Conservation (phyloP, 2,113 vertebrate genomes). For the Holacanthus passer region DNA sequence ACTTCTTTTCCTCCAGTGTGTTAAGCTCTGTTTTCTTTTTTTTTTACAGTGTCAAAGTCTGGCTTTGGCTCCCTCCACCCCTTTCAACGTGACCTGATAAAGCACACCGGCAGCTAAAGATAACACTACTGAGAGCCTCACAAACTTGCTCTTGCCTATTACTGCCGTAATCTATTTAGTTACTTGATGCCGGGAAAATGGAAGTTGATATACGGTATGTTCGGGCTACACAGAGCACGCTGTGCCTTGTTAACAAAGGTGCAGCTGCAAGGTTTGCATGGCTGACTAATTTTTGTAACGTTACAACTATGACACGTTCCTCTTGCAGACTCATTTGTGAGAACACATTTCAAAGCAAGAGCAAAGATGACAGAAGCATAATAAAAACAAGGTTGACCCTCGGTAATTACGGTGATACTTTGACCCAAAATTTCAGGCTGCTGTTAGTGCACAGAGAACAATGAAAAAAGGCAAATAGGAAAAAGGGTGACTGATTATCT, state of each 20-base stretch:
- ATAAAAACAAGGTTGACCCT: constrained; percentile 15
- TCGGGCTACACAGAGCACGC: constrained; percentile 31
- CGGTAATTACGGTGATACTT: not conserved
- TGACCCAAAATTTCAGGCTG: not conserved
- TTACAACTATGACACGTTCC: constrained; percentile 4
- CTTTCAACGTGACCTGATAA: constrained; percentile 60
- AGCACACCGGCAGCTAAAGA: constrained; percentile 63
- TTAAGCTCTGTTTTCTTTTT: constrained; percentile 50
- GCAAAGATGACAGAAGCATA: not conserved
- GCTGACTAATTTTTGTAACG: not conserved
- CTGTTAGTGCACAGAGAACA: not conserved
- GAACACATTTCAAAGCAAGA: not conserved
- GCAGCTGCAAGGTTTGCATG: not conserved
- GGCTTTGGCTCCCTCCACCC: constrained; percentile 9
- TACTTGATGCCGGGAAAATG: constrained; percentile 65
- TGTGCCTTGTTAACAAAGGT: constrained; percentile 37
- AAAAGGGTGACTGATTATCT: not conserved
- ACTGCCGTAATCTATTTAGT: constrained; percentile 71
- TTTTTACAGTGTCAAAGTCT: constrained; percentile 40
- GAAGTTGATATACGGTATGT: constrained; percentile 64
- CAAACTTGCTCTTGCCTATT: constrained; percentile 56
- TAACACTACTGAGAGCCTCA: constrained; percentile 56
- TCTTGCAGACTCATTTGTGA: not conserved
- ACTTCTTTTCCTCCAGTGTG: constrained; percentile 29
- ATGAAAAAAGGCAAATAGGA: not conserved